These are phyloP conservation scores for Drosophila anomelani DNA, from an alignment of 2,888 invertebrate genomes.

Conservation along the genomic window DNA sequence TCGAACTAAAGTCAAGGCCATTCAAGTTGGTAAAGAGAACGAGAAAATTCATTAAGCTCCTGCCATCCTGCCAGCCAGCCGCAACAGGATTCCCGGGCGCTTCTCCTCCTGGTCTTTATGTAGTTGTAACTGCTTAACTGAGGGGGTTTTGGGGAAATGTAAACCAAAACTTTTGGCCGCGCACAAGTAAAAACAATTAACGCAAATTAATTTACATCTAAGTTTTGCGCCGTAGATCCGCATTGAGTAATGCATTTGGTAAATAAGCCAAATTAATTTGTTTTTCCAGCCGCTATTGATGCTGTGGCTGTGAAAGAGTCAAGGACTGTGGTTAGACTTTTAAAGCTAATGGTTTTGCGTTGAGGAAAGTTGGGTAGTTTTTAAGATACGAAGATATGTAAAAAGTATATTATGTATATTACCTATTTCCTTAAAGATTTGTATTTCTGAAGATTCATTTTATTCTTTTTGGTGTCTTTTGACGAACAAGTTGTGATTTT, in stretches of 20 bases:
- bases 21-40: slow-evolving; percentile 28
- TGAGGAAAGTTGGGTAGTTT: neutral
- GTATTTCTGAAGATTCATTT: too few relatives aligned
- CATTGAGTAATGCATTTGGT: slow-evolving; percentile 43
- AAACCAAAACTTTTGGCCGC: slow-evolving; percentile 66
- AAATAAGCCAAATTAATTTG: slow-evolving; percentile 42
- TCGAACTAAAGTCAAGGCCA: slow-evolving; percentile 45
- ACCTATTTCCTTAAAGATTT: too few relatives aligned
- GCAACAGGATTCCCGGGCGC: slow-evolving; percentile 41
- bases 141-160: slow-evolving; percentile 49
- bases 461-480: too few relatives aligned
- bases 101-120: neutral
- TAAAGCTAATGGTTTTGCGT: neutral
- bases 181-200: slow-evolving; percentile 71
- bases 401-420: too few relatives aligned
- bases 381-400: too few relatives aligned
- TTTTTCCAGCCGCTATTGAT: slow-evolving; percentile 6
- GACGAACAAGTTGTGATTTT: neutral
- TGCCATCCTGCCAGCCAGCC: slow-evolving; percentile 46
- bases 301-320: neutral
- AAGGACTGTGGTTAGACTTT: slow-evolving; percentile 2
- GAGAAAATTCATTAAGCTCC: slow-evolving; percentile 69
- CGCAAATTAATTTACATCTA: slow-evolving; percentile 74
- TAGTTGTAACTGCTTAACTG: slow-evolving; percentile 1
- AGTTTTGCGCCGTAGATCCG: slow-evolving; percentile 50